Percentiles rank a stretch among this genome's conserved stretches.
phyloP scores from a whole-genome alignment of 23 tunicate genomes.

The Trididemnum miniatum region DNA sequence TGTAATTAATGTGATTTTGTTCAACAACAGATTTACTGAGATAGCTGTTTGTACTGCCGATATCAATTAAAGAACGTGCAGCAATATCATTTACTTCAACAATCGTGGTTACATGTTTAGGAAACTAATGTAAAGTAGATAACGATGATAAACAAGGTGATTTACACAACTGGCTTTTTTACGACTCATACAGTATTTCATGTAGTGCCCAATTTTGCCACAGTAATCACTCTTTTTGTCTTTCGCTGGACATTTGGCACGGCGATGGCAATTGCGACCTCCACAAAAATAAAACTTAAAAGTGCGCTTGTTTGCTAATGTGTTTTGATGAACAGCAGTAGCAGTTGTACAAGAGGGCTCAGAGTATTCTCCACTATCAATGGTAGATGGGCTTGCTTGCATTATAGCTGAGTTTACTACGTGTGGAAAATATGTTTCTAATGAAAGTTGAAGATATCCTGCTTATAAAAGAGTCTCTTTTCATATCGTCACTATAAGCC shows the following conservation, averaged over 20 bases:
- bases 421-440: not conserved
- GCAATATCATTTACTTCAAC: not conserved
- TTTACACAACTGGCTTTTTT: not conserved
- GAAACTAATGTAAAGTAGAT: not conserved
- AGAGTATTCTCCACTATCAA: no score
- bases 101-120: not conserved
- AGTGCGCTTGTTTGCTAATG: no score
- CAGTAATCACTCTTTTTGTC: not conserved
- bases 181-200: not conserved
- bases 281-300: not conserved
- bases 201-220: not conserved
- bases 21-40: not conserved
- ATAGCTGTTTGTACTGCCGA: not conserved
- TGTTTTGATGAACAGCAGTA: no score
- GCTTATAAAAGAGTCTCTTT: not conserved
- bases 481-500: not conserved
- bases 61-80: not conserved
- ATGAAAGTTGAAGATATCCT: not conserved
- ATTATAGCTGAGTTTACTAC: no score
- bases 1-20: no score
- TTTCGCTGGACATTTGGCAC: not conserved
- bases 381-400: no score
- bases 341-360: no score
- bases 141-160: no score
- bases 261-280: not conserved